Evolutionary conservation across 2,113 vertebrate genomes (phyloP), one percentile per base, ranked within the genome.

Genomic region (Spea multiplicata): DNA sequence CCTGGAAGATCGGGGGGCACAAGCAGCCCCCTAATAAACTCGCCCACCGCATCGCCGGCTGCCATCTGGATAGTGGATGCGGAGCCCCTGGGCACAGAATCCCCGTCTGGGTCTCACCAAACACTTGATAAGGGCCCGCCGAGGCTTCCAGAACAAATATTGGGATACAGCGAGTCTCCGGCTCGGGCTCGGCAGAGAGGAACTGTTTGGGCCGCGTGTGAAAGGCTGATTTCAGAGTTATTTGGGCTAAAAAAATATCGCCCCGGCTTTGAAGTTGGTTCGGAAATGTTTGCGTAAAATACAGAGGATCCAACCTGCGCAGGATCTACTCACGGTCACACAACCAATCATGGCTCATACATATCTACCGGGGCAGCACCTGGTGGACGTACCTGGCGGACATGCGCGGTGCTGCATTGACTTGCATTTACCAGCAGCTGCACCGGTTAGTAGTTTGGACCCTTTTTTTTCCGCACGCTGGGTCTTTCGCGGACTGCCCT

Each of bases 61-160:
- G 65, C 61, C 76, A n/a, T 71, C 57, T 52, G 48, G 14, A 52
- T 16, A 30, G 65, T n/a, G 44, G 49, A 75, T 75, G 17, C 55
- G 76, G 45, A 62, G 53, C 13, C 16, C 47, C 77, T 80, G 77
- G 77, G 77, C 49, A 73, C 71, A 72, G 65, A 66, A 49, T 30
- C 30, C 30, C 66, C 66, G 64, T 80, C 77, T 80, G 70, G 50
- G 61, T 52, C 61, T 73, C 17, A 8, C 16, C 5, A 17, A 10
- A 59, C 69, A 9, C 46, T 7, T 73, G 77, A 73, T 67, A 80
- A 73, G n/a, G 16, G 3, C 52, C 48, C 4, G 10, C 3, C 10
- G 14, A 6, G 50, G 61, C 70, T 66, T 80, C 77, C 77, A 80
- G 77, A 57, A 73, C 12, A 80, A 80, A 80, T 73, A 80, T 59